Conservation (phyloP, 2,113 vertebrate genomes). For the Mustela lutreola region DNA sequence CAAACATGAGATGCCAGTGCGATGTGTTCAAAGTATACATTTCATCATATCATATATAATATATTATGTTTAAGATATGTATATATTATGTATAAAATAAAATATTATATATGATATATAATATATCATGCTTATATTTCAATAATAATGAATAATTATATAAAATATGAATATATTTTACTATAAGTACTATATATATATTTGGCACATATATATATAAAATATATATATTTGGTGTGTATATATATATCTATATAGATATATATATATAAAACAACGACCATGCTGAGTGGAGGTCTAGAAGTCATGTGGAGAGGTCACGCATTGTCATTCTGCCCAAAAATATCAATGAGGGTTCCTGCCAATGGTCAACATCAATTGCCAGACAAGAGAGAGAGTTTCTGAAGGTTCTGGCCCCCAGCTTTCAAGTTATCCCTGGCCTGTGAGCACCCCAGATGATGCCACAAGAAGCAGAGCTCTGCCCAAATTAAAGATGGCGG, state of each 20-base stretch:
- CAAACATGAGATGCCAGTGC: not conserved
- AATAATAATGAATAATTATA: no score
- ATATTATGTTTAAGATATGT: not conserved
- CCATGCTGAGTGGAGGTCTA: not conserved
- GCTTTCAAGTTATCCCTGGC: not conserved
- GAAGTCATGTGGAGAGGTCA: not conserved
- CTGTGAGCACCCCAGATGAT: not conserved
- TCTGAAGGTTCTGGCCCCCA: not conserved
- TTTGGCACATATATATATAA: no score
- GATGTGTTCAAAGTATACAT: not conserved
- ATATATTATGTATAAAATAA: not conserved
- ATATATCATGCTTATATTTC: no score
- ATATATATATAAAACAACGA: not conserved
- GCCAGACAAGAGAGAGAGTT: not conserved
- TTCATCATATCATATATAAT: not conserved
- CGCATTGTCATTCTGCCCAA: not conserved
- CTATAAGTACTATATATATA: no score
- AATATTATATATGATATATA: no score
- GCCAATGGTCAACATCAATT: not conserved
- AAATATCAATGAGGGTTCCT: not conserved
- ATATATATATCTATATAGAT: no score
- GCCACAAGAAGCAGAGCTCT: not conserved
- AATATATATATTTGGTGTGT: no score
- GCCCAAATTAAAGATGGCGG: not conserved
- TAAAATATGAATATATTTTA: no score